A percentile compares a stretch with the other conserved stretches of the same genome.
Evolutionary conservation across 2,797 vertebrate species (phyloP).

Genomic region (Kryptopterus vitreolus): DNA sequence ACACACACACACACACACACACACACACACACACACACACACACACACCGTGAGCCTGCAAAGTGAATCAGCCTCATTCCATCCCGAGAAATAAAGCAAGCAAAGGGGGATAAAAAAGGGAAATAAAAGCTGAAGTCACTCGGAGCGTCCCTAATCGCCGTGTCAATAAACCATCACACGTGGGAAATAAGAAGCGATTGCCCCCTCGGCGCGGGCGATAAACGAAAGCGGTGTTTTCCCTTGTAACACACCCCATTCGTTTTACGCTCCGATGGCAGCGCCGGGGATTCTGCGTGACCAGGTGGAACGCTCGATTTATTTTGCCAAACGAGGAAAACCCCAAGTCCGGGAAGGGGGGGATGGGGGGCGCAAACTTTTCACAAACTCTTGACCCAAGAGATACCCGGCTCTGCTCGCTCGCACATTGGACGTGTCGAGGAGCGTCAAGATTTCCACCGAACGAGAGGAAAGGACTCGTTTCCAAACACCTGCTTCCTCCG

Average conservation of each 20-base stretch:
- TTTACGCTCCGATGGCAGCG: slow-evolving; percentile 8
- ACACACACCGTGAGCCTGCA: neutral
- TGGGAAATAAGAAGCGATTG: slow-evolving; percentile 39
- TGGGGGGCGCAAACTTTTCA: too few species aligned
- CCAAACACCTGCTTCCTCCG: slow-evolving; percentile 12
- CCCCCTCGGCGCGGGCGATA: slow-evolving; percentile 21
- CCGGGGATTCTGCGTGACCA: slow-evolving; percentile 21
- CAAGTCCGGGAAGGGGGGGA: too few species aligned
- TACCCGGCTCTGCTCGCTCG: neutral
- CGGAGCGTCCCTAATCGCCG: slow-evolving; percentile 28
- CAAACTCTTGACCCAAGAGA: too few species aligned
- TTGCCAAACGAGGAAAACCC: neutral
- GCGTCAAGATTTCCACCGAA: neutral
- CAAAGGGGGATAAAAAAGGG: slow-evolving; percentile 19
- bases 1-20: slow-evolving; percentile 16
- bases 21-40: slow-evolving; percentile 13
- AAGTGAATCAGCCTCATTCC: neutral
- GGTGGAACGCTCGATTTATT: slow-evolving; percentile 18
- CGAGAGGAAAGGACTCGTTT: neutral
- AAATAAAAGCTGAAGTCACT: slow-evolving; percentile 26
- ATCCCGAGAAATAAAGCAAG: slow-evolving; percentile 15
- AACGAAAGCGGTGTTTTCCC: slow-evolving; percentile 1
- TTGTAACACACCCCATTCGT: slow-evolving; percentile 1
- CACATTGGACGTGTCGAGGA: too few species aligned
- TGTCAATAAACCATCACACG: slow-evolving; percentile 27